Percentiles rank a stretch among this genome's conserved stretches.
phyloP scores from a whole-genome alignment of 2,113 vertebrate species.

The Ceratotherium simum region DNA sequence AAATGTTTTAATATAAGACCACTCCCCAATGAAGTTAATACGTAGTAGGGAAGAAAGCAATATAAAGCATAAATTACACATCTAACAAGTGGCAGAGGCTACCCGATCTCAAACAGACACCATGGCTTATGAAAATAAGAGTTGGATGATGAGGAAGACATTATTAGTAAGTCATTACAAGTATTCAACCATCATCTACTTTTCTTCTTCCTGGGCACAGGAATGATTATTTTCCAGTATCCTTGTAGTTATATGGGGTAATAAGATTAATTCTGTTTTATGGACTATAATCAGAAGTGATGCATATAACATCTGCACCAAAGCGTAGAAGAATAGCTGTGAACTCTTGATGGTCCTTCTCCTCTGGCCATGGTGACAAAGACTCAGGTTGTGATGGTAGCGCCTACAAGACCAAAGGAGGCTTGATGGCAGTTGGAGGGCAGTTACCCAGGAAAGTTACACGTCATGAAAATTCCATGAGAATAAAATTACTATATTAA shows the following conservation, averaged over 20 bases:
- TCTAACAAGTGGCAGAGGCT: not conserved
- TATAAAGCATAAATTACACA: not conserved
- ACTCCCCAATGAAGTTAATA: not conserved
- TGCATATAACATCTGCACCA: not conserved
- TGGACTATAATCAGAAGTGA: not conserved
- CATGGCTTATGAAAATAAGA: not conserved
- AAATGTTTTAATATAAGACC: not conserved
- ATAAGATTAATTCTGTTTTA: not conserved
- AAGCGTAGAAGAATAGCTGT: not conserved
- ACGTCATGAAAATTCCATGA: not conserved
- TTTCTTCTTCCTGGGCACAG: not conserved
- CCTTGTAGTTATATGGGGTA: not conserved
- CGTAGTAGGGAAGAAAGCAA: not conserved
- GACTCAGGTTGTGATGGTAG: not conserved
- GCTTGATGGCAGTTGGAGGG: not conserved
- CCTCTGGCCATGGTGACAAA: not conserved
- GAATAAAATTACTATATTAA: not conserved
- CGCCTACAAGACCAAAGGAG: not conserved
- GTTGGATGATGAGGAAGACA: not conserved
- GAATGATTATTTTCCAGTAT: not conserved
- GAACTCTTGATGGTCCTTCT: not conserved
- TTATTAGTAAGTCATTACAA: not conserved
- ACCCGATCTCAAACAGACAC: not conserved
- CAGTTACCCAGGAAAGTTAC: accelerated
- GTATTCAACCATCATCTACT: not conserved